These are phyloP conservation scores for Hypanus sabinus DNA, from an alignment of 2,113 vertebrate species.

Conservation along the genomic window DNA sequence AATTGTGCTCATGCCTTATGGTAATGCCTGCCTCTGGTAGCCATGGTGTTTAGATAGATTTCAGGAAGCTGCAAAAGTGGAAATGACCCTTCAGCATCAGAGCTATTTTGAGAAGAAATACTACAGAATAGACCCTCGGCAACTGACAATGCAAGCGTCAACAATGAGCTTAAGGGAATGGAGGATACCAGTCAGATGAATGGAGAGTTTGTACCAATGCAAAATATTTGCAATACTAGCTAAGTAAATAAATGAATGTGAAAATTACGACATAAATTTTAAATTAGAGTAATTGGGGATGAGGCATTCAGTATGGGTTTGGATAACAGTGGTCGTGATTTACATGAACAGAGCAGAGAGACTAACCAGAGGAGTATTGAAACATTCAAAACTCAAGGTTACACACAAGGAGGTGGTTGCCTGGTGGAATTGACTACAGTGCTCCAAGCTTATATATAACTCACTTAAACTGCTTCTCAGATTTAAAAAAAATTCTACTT, in stretches of 20 bases:
- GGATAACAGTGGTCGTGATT: background rate
- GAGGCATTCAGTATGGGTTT: background rate
- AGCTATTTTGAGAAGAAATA: background rate
- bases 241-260: background rate
- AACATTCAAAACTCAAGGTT: background rate
- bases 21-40: too few species aligned
- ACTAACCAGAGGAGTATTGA: background rate
- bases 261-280: background rate
- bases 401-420: background rate
- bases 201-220: background rate
- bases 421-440: background rate
- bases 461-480: background rate
- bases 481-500: background rate
- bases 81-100: background rate
- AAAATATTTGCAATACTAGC: background rate
- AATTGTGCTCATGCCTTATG: background rate
- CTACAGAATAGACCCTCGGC: background rate
- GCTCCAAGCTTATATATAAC: background rate
- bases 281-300: background rate
- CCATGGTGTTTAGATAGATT: too few species aligned
- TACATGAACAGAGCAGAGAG: background rate
- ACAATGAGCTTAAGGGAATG: background rate
- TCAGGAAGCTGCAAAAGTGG: too few species aligned
- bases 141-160: background rate
- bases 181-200: background rate